phyloP scores from a whole-genome alignment of 2,888 invertebrate species.

The Altica lythri region DNA sequence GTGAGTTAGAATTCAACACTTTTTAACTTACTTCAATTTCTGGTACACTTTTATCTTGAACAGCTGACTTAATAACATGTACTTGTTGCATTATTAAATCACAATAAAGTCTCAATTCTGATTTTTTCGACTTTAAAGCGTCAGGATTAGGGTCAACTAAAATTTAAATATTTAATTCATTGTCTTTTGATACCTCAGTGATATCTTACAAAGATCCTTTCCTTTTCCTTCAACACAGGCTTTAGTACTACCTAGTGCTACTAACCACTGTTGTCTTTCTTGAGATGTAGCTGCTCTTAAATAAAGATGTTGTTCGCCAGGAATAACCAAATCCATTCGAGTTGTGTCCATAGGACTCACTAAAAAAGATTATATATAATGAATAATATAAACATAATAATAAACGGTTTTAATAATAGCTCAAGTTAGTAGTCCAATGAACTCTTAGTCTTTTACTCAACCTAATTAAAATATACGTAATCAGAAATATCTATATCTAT shows the following conservation, averaged over 20 bases:
- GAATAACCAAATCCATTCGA: constrained; percentile 77
- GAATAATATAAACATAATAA: too few species aligned
- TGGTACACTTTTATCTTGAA: constrained; percentile 64
- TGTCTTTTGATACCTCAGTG: constrained; percentile 1
- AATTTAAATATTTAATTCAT: constrained; percentile 10
- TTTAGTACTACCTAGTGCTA: constrained; percentile 79
- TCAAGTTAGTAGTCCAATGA: too few species aligned
- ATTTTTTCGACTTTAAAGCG: constrained; percentile 72
- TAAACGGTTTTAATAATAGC: too few species aligned
- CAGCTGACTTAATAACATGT: constrained; percentile 68
- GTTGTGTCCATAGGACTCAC: constrained; percentile 74
- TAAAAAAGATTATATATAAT: too few species aligned
- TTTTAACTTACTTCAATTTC: constrained; percentile 46
- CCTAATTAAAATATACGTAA: too few species aligned
- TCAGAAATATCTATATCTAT: too few species aligned
- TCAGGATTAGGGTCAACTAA: constrained; percentile 62
- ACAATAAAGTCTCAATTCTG: constrained; percentile 78
- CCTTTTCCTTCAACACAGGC: constrained; percentile 58
- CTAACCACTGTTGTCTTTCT: constrained; percentile 81
- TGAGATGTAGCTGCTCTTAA: constrained; percentile 75
- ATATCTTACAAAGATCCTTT: constrained; percentile 37
- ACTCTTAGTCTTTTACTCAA: too few species aligned
- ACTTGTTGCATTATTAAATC: constrained; percentile 85
- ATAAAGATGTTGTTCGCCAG: constrained; percentile 82
- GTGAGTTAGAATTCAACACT: too few species aligned